Evolutionary conservation across 2,797 vertebrate genomes (phyloP).

Genomic region (Bucorvus abyssinicus): DNA sequence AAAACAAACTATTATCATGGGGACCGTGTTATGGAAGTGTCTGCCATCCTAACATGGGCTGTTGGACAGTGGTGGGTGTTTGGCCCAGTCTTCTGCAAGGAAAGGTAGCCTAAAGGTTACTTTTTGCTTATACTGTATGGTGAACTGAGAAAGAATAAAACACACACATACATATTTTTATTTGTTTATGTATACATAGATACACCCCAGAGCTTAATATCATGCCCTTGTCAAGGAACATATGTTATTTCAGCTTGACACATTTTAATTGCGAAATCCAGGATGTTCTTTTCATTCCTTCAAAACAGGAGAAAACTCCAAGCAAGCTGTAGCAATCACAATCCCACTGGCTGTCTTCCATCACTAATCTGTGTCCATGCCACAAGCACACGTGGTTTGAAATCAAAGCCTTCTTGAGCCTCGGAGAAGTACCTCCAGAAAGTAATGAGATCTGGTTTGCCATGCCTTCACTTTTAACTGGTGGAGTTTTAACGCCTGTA

Average conservation of each 20-base stretch:
- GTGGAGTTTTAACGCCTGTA: not conserved
- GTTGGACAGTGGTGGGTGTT: not conserved
- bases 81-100: not conserved
- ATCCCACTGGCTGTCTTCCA: not conserved
- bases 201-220: conserved; percentile 15
- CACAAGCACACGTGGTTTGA: not conserved
- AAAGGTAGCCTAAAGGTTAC: conserved; percentile 8
- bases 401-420: not conserved
- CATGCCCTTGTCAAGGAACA: conserved; percentile 17
- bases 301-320: conserved; percentile 9
- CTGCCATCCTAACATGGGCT: not conserved
- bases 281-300: not conserved
- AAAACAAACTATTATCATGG: not conserved
- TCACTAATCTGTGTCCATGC: not conserved
- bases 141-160: not conserved
- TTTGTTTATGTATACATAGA: conserved; percentile 17
- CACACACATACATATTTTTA: not conserved
- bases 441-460: not conserved
- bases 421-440: not conserved
- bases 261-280: conserved; percentile 49
- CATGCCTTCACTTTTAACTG: not conserved
- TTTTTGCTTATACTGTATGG: not conserved
- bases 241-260: conserved; percentile 48
- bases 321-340: not conserved
- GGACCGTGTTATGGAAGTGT: not conserved